Evolutionary conservation across 37 sponge, comb jelly and placozoan genomes (phyloP).

Genomic region (Diacarnus erythraeanus): DNA sequence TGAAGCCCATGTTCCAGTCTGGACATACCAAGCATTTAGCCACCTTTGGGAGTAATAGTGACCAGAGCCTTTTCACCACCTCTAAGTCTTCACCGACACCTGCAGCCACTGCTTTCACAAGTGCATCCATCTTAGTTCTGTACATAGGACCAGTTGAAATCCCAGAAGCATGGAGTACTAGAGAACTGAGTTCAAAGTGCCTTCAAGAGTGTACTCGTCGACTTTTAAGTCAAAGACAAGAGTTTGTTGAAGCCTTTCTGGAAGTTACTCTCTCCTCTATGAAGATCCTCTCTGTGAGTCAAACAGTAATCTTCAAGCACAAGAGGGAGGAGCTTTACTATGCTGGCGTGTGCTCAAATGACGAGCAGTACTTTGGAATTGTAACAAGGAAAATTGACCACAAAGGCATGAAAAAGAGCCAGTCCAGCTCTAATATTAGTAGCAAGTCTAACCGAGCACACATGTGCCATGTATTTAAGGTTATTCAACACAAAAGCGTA

Average conservation of each 20-base stretch:
- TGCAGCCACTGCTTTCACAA: conserved; percentile 22
- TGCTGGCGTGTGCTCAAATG: conserved; percentile 66
- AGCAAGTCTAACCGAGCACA: conserved; percentile 17
- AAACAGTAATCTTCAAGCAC: conserved; percentile 35
- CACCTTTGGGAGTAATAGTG: background rate
- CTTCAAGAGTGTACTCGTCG: conserved; percentile 66
- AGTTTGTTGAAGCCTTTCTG: conserved; percentile 53
- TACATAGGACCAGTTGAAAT: conserved; percentile 78
- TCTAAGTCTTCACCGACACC: conserved; percentile 14
- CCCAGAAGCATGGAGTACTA: conserved; percentile 44
- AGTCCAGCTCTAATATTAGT: background rate
- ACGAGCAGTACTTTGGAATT: conserved; percentile 76
- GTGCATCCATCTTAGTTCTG: conserved; percentile 52
- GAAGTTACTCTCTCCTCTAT: conserved; percentile 33
- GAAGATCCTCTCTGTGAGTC: conserved; percentile 39
- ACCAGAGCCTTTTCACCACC: background rate
- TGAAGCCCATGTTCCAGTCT: background rate
- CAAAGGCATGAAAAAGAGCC: conserved; percentile 20
- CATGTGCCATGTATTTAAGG: conserved; percentile 70
- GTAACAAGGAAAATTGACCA: conserved; percentile 37
- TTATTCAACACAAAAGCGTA: conserved; percentile 41
- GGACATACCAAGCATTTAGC: background rate
- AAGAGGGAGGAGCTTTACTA: conserved; percentile 65
- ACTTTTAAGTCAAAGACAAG: conserved; percentile 49
- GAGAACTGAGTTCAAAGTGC: conserved; percentile 60